These are phyloP conservation scores for Zootermopsis nevadensis DNA, from an alignment of 2,888 invertebrate species.

Conservation along the genomic window DNA sequence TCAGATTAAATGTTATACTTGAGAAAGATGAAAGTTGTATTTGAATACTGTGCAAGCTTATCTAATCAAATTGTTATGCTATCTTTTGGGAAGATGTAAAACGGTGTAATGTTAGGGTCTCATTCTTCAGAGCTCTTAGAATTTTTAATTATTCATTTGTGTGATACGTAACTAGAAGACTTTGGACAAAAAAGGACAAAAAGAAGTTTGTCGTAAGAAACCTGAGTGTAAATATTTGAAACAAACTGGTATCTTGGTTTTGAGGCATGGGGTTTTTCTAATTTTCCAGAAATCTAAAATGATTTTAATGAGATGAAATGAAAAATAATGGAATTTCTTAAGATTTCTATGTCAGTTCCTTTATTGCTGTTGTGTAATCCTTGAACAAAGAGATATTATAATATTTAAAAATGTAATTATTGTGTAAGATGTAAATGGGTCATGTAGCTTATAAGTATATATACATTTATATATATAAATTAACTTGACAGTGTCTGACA, in stretches of 20 bases:
- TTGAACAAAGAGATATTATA: background rate
- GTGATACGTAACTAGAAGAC: background rate
- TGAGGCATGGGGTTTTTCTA: background rate
- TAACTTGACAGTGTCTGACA: slow-evolving; percentile 37
- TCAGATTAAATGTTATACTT: background rate
- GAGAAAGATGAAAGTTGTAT: background rate
- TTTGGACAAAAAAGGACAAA: background rate
- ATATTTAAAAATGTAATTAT: background rate
- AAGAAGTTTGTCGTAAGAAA: background rate
- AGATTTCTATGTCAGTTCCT: slow-evolving; percentile 9
- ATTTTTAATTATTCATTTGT: background rate
- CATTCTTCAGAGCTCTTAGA: background rate
- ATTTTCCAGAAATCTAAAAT: background rate
- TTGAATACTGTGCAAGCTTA: background rate
- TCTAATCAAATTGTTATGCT: background rate
- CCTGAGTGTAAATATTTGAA: background rate
- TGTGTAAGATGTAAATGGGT: slow-evolving; percentile 16
- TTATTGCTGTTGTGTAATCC: slow-evolving; percentile 10
- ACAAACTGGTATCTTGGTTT: background rate
- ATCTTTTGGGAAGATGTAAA: background rate
- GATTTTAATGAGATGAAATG: background rate
- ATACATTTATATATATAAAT: background rate
- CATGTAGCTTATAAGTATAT: slow-evolving; percentile 2
- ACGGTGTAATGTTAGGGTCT: background rate
- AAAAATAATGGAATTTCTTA: background rate